Evolutionary conservation across 2,797 vertebrate genomes (phyloP).

Genomic region (Rhodeus uyekii): DNA sequence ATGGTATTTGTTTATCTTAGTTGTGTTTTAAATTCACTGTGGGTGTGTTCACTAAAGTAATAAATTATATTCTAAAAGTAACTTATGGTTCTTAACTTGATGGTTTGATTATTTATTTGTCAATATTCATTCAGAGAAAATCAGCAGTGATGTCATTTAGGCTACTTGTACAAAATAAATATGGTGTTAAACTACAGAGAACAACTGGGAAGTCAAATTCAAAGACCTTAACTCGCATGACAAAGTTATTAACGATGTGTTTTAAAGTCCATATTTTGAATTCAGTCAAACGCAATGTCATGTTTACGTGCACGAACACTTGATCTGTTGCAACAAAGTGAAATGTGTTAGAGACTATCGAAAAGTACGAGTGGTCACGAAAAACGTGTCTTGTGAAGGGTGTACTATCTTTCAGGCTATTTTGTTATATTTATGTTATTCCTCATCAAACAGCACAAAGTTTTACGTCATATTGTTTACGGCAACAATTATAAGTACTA

Average conservation of each 20-base stretch:
- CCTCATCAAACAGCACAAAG: background rate
- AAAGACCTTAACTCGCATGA: background rate
- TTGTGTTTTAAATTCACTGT: background rate
- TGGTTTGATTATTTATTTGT: background rate
- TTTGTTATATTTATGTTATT: background rate
- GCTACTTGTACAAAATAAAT: background rate
- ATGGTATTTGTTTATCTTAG: background rate
- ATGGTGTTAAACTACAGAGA: background rate
- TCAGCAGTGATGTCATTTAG: background rate
- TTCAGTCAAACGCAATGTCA: slow-evolving; percentile 17
- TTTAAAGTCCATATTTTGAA: background rate
- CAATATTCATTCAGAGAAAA: background rate
- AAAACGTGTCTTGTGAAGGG: background rate
- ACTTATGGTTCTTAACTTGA: background rate
- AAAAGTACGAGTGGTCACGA: background rate
- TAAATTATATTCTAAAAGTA: background rate
- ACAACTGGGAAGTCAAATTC: background rate
- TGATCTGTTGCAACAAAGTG: slow-evolving; percentile 15
- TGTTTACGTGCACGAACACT: slow-evolving; percentile 2
- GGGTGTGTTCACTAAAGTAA: background rate
- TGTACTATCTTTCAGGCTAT: background rate
- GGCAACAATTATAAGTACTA: background rate
- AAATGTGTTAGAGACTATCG: slow-evolving; percentile 27
- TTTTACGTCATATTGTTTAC: background rate
- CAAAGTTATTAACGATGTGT: background rate